phyloP scores from a whole-genome alignment of 2,113 vertebrate species.

The Grammomys surdaster region DNA sequence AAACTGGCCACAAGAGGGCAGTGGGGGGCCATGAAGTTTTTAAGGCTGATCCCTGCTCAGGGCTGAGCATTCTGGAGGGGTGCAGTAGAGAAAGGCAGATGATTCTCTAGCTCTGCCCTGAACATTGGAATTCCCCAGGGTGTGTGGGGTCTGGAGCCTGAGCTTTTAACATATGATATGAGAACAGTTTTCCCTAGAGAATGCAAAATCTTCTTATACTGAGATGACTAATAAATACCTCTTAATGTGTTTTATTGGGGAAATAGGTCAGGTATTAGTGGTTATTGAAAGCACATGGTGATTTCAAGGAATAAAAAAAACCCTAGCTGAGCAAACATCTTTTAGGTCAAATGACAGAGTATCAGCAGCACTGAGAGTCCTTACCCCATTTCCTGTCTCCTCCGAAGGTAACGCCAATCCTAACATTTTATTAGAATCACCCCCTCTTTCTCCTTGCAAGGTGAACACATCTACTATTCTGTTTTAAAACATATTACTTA shows the following conservation, averaged over 20 bases:
- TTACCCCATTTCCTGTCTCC: not conserved
- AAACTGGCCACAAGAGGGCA: slow-evolving; percentile 61
- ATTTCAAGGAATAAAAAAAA: slow-evolving; percentile 3
- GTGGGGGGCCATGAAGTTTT: not conserved
- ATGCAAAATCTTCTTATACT: not conserved
- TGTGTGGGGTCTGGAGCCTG: not conserved
- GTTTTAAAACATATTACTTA: not conserved
- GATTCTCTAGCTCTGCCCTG: not conserved
- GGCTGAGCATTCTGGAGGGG: not conserved
- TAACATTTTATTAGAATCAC: not conserved
- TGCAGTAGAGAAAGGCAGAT: fast-evolving
- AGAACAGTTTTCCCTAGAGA: not conserved
- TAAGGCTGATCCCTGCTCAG: fast-evolving
- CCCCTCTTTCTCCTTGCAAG: not conserved
- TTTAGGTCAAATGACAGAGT: not conserved
- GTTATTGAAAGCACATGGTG: not conserved
- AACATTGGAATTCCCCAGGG: not conserved
- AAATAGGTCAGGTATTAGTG: not conserved
- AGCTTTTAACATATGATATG: not conserved
- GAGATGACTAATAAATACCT: not conserved
- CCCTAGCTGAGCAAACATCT: not conserved
- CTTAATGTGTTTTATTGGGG: slow-evolving; percentile 7
- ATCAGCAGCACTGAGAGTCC: fast-evolving
- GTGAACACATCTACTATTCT: not conserved
- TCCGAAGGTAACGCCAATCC: not conserved